These are phyloP conservation scores for Babyrousa celebensis DNA, from an alignment of 2,797 vertebrate species.

Conservation along the genomic window DNA sequence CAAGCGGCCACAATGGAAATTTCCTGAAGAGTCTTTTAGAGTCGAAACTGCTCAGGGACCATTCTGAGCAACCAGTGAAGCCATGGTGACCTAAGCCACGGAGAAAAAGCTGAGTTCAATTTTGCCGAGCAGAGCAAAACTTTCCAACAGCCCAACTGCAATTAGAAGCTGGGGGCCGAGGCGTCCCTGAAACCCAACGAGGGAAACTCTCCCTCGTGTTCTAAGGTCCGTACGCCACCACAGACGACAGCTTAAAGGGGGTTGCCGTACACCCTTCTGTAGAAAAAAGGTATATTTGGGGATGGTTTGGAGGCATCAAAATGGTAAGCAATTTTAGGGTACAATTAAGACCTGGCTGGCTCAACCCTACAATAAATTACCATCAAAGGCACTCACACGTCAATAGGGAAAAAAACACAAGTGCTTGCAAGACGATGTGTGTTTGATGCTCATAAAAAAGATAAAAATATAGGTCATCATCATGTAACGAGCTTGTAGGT, in stretches of 20 bases:
- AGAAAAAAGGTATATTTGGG: slow-evolving; percentile 82
- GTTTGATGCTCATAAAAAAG: slow-evolving; percentile 92
- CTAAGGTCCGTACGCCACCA: slow-evolving; percentile 65
- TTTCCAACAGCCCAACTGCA: slow-evolving; percentile 29
- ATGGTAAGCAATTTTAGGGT: slow-evolving; percentile 88
- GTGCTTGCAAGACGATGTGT: slow-evolving; percentile 90
- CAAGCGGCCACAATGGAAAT: slow-evolving; percentile 13
- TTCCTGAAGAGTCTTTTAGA: slow-evolving; percentile 35
- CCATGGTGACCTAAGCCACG: slow-evolving; percentile 20
- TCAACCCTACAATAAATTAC: slow-evolving; percentile 88
- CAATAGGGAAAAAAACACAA: slow-evolving; percentile 88
- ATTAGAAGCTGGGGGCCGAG: slow-evolving; percentile 70
- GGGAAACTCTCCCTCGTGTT: slow-evolving; percentile 29
- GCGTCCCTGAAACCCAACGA: slow-evolving; percentile 74
- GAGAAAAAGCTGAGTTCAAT: slow-evolving; percentile 58
- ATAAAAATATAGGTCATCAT: slow-evolving; percentile 90
- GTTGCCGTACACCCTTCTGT: slow-evolving; percentile 71
- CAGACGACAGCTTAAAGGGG: slow-evolving; percentile 57
- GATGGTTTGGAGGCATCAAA: slow-evolving; percentile 86
- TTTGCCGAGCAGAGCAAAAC: slow-evolving; percentile 77
- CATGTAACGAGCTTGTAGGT: slow-evolving; percentile 86
- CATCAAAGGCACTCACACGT: slow-evolving; percentile 91
- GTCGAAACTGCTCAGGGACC: neutral
- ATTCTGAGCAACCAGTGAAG: slow-evolving; percentile 35
- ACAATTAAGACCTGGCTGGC: slow-evolving; percentile 90